A percentile compares a stretch with the other conserved stretches of the same genome.
Conservation (phyloP, 2,113 vertebrate genomes). For the Pollimyrus isidori region DNA sequence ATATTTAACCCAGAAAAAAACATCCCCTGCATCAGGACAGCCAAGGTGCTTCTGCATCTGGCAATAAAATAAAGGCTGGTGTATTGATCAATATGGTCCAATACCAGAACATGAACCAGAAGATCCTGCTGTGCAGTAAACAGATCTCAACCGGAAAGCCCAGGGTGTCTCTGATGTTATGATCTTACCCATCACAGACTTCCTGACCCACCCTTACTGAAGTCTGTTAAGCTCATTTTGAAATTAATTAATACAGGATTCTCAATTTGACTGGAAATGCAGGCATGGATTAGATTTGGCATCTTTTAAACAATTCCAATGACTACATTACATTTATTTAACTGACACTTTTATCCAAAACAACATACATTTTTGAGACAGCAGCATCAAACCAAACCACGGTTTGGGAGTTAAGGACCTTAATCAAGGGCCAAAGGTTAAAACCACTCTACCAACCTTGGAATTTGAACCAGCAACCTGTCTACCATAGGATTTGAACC, state of each 20-base stretch:
- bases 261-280: not conserved
- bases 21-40: not conserved
- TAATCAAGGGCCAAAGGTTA: not conserved
- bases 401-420: not conserved
- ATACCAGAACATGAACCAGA: not conserved
- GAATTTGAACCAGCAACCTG: not conserved
- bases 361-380: not conserved
- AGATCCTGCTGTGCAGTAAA: not conserved
- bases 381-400: not conserved
- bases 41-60: not conserved
- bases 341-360: not conserved
- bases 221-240: not conserved
- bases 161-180: not conserved
- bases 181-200: not conserved
- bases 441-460: not conserved
- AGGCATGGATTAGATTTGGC: not conserved
- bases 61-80: not conserved
- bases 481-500: not conserved
- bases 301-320: not conserved
- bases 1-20: constrained; percentile 1
- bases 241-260: not conserved
- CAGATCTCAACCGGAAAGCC: not conserved
- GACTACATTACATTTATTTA: not conserved
- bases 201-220: not conserved
- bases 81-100: not conserved